phyloP scores from a whole-genome alignment of 2,797 vertebrate genomes.

The Brachymystax lenok region DNA sequence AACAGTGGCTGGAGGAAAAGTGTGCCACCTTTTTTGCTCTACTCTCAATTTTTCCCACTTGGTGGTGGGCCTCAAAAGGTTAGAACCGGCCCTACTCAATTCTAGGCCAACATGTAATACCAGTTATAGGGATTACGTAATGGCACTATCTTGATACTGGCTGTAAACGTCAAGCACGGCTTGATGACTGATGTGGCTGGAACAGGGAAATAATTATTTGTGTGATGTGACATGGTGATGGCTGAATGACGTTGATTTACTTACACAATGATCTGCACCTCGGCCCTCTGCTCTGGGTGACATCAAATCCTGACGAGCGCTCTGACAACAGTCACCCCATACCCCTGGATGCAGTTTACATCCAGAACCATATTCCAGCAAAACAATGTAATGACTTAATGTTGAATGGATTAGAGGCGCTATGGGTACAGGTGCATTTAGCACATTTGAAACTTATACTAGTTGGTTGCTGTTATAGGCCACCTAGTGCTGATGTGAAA shows the following conservation, averaged over 20 bases:
- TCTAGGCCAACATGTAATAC: constrained; percentile 8
- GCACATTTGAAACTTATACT: too few species aligned
- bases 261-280: constrained; percentile 86
- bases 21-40: constrained; percentile 52
- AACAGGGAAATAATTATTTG: constrained; percentile 88
- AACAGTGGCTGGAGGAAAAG: not conserved
- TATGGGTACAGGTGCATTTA: too few species aligned
- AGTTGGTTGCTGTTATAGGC: too few species aligned
- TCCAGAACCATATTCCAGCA: too few species aligned
- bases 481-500: too few species aligned
- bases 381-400: too few species aligned
- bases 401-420: too few species aligned
- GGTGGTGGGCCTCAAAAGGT: too few species aligned
- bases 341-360: too few species aligned
- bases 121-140: constrained; percentile 74
- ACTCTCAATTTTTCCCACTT: too few species aligned
- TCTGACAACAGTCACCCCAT: constrained; percentile 74
- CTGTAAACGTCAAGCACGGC: constrained; percentile 75
- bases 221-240: constrained; percentile 90
- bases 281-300: constrained; percentile 71
- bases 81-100: too few species aligned
- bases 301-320: constrained; percentile 83
- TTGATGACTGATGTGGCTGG: constrained; percentile 92
- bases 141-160: constrained; percentile 71
- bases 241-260: constrained; percentile 89